Conservation (phyloP, 2,113 vertebrate genomes). For the Hypocryptadius cinnamomeus region DNA sequence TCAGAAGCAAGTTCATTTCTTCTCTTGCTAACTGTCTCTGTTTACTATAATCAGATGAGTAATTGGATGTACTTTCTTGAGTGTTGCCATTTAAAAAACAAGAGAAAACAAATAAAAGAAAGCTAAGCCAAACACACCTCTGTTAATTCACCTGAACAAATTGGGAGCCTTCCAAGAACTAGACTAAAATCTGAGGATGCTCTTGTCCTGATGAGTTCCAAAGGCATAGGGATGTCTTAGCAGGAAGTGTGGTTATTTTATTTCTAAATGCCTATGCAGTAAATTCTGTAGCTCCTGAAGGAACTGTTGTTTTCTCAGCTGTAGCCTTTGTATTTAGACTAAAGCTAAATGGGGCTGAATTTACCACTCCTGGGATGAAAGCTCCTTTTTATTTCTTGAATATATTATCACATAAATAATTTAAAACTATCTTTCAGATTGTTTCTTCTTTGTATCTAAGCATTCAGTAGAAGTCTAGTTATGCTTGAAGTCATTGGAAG, state of each 20-base stretch:
- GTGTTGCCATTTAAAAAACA: not conserved
- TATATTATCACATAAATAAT: slow-evolving; percentile 61
- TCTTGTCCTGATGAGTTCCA: not conserved
- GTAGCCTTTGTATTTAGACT: slow-evolving; percentile 36
- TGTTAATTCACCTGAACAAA: not conserved
- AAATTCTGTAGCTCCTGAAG: slow-evolving; percentile 36
- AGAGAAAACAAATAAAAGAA: not conserved
- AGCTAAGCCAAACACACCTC: not conserved
- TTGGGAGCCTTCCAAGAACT: not conserved
- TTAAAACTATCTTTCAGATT: slow-evolving; percentile 38
- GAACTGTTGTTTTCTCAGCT: slow-evolving; percentile 31
- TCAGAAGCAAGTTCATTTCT: not conserved
- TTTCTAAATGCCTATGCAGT: slow-evolving; percentile 4
- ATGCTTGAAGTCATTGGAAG: not conserved
- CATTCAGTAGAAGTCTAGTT: not conserved
- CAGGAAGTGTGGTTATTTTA: slow-evolving; percentile 17
- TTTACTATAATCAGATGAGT: not conserved
- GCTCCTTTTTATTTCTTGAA: slow-evolving; percentile 51
- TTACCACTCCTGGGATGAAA: slow-evolving; percentile 56
- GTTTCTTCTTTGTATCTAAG: slow-evolving; percentile 22
- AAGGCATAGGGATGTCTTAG: not conserved
- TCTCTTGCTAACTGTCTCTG: not conserved
- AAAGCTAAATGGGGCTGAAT: slow-evolving; percentile 54
- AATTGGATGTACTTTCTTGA: not conserved
- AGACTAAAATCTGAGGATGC: not conserved